These are phyloP conservation scores for Aphidius ervi DNA, from an alignment of 1,140 invertebrate genomes.

Conservation along the genomic window DNA sequence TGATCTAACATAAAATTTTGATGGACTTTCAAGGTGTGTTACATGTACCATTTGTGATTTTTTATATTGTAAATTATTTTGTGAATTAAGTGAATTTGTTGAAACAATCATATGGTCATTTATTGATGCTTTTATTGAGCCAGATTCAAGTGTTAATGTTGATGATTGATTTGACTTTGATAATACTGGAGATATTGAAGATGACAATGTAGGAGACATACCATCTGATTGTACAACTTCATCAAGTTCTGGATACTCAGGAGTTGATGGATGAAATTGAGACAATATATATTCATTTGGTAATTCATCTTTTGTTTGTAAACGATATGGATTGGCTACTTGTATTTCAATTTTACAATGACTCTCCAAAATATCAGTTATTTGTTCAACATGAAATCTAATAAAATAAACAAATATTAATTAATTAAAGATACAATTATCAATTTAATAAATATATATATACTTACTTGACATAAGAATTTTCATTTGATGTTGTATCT, in stretches of 20 bases:
- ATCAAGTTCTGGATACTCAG: too few relatives aligned
- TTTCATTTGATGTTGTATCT: background rate
- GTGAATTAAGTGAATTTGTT: too few relatives aligned
- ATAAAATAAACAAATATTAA: background rate
- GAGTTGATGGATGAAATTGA: too few relatives aligned
- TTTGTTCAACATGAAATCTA: slow-evolving; percentile 31
- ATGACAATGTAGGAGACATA: too few relatives aligned
- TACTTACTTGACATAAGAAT: slow-evolving; percentile 6
- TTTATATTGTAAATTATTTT: too few relatives aligned
- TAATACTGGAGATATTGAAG: too few relatives aligned
- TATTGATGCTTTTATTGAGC: too few relatives aligned
- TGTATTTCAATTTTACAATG: slow-evolving; percentile 33
- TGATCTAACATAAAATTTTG: slow-evolving; percentile 65
- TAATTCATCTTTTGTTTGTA: slow-evolving; percentile 26
- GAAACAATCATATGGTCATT: too few relatives aligned
- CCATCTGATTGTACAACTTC: too few relatives aligned
- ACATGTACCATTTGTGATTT: slow-evolving; percentile 38
- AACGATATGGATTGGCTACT: slow-evolving; percentile 5
- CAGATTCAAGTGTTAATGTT: too few relatives aligned
- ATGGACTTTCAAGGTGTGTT: slow-evolving; percentile 63
- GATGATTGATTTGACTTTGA: too few relatives aligned
- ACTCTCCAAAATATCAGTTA: slow-evolving; percentile 30
- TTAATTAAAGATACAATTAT: too few relatives aligned
- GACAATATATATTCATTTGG: slow-evolving; percentile 29
- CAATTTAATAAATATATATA: background rate